Evolutionary conservation across 2,797 vertebrate species (phyloP).

Genomic region (Bovichtus diacanthus): DNA sequence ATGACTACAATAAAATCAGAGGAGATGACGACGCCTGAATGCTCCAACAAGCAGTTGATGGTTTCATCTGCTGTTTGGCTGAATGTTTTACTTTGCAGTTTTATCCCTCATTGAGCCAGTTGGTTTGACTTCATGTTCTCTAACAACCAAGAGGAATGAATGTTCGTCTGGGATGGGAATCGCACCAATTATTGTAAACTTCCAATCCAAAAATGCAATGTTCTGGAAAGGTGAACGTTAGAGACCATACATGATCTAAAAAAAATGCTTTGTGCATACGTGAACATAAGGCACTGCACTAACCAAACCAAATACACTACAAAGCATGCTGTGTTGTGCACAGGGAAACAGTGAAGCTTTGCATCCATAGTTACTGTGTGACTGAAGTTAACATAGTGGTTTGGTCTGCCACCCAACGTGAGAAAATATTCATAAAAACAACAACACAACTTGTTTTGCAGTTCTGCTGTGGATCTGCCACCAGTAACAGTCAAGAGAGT

Average conservation of each 20-base stretch:
- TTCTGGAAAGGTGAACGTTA: slow-evolving; percentile 10
- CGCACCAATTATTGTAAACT: background rate
- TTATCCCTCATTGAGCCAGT: slow-evolving; percentile 17
- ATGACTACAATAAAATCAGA: slow-evolving; percentile 49
- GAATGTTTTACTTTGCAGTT: slow-evolving; percentile 33
- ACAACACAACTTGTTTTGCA: slow-evolving; percentile 54
- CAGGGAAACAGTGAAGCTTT: slow-evolving; percentile 46
- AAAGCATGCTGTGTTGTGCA: slow-evolving; percentile 43
- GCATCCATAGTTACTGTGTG: slow-evolving; percentile 33
- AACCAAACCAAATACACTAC: slow-evolving; percentile 50
- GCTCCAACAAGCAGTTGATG: slow-evolving; percentile 34
- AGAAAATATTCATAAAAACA: slow-evolving; percentile 62
- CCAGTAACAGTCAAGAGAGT: slow-evolving; percentile 52
- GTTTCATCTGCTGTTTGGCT: slow-evolving; percentile 30
- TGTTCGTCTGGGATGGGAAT: background rate
- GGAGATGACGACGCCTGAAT: slow-evolving; percentile 30
- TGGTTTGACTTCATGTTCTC: slow-evolving; percentile 2
- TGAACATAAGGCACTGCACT: slow-evolving; percentile 10
- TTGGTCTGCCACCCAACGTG: slow-evolving; percentile 36
- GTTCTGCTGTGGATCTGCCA: slow-evolving; percentile 36
- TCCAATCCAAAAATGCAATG: slow-evolving; percentile 20
- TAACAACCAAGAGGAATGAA: slow-evolving; percentile 16
- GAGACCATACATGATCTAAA: background rate
- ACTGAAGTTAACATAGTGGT: slow-evolving; percentile 31
- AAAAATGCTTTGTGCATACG: slow-evolving; percentile 11